Evolutionary conservation across 2,797 vertebrate genomes (phyloP).

Genomic region (Alcedo quadribrachys): DNA sequence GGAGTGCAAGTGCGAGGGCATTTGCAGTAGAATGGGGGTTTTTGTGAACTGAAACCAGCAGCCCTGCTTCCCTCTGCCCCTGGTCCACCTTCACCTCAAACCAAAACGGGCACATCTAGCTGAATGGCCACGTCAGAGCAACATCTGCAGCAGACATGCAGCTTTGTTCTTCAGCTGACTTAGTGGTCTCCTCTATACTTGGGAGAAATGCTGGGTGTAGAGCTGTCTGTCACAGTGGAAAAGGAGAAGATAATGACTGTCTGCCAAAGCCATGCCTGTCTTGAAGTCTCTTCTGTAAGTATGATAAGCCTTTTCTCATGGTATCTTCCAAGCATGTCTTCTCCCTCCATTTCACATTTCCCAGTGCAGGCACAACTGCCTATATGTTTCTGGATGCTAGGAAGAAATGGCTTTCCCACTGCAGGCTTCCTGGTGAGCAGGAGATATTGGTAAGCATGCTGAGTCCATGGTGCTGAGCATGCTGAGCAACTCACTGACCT

Average conservation of each 20-base stretch:
- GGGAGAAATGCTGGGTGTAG: background rate
- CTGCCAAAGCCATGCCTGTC: background rate
- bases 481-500: background rate
- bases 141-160: background rate
- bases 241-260: background rate
- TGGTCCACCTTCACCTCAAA: background rate
- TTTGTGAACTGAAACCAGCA: slow-evolving; percentile 49
- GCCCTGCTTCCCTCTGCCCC: slow-evolving; percentile 39
- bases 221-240: background rate
- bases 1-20: background rate
- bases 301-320: background rate
- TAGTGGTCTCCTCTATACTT: background rate
- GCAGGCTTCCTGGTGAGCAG: accelerated
- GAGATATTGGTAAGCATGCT: background rate
- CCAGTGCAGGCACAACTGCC: accelerated
- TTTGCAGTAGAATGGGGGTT: background rate
- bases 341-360: background rate
- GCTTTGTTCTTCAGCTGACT: background rate
- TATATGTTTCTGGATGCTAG: background rate
- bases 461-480: background rate
- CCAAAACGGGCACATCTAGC: background rate
- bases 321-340: background rate
- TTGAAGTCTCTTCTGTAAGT: background rate
- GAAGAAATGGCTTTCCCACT: background rate
- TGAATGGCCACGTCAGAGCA: background rate